Evolutionary conservation across 2,797 vertebrate genomes (phyloP).

Genomic region (Sebastes reedi): DNA sequence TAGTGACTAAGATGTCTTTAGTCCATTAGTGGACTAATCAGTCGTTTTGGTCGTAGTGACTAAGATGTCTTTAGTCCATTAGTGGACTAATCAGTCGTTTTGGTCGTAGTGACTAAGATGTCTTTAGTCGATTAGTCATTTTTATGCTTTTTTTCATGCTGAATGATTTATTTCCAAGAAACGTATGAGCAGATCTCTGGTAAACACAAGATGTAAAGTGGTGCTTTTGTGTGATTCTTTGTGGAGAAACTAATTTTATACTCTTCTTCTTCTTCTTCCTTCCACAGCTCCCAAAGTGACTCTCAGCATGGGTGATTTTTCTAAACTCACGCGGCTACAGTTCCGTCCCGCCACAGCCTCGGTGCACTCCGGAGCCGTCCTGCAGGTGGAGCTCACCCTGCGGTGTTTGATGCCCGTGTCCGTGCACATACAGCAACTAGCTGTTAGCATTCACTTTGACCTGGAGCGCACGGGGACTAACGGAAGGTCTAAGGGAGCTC

Average conservation of each 20-base stretch:
- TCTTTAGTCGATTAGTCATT: too few species aligned
- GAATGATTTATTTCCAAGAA: background rate
- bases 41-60: too few species aligned
- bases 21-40: too few species aligned
- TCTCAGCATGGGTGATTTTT: slow-evolving; percentile 90
- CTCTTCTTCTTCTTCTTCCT: background rate
- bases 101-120: too few species aligned
- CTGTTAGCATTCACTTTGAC: slow-evolving; percentile 89
- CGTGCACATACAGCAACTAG: slow-evolving; percentile 87
- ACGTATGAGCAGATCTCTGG: background rate
- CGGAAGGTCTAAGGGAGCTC: slow-evolving; percentile 81
- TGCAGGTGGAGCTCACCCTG: slow-evolving; percentile 89
- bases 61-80: too few species aligned
- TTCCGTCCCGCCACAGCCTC: slow-evolving; percentile 89
- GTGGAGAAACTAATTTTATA: background rate
- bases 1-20: too few species aligned
- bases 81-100: too few species aligned
- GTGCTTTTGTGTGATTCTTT: background rate
- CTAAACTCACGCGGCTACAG: slow-evolving; percentile 87
- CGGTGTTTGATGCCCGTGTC: slow-evolving; percentile 91
- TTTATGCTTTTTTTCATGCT: background rate
- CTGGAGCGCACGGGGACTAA: slow-evolving; percentile 87
- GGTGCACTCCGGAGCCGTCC: slow-evolving; percentile 89
- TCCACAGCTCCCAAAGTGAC: slow-evolving; percentile 82
- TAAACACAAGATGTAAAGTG: background rate